phyloP scores from a whole-genome alignment of 2,113 vertebrate species.

The Coreoperca whiteheadi region DNA sequence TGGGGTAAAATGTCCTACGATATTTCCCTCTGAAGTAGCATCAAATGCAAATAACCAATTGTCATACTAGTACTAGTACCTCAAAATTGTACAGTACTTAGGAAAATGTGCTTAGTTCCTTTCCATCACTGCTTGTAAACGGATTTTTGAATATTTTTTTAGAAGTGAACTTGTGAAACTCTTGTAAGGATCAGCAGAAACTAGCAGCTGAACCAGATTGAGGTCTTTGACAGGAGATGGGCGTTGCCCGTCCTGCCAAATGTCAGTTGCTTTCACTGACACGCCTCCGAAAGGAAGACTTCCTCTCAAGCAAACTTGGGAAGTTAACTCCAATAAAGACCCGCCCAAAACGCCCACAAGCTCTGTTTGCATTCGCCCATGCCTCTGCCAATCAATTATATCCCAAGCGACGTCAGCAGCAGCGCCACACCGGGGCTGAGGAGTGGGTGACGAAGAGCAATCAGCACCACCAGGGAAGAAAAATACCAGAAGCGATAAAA shows the following conservation, averaged over 20 bases:
- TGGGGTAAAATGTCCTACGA: not conserved
- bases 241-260: constrained; percentile 79
- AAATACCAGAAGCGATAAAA: constrained; percentile 67
- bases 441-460: constrained; percentile 78
- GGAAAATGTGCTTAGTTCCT: not conserved
- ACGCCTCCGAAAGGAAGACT: constrained; percentile 73
- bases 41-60: not conserved
- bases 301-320: constrained; percentile 78
- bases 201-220: not conserved
- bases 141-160: not conserved
- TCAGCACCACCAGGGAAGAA: constrained; percentile 65
- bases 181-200: not conserved
- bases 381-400: constrained; percentile 61
- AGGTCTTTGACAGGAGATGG: constrained; percentile 77
- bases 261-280: constrained; percentile 60
- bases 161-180: not conserved
- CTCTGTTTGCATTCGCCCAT: constrained; percentile 59
- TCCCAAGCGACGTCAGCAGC: constrained; percentile 69
- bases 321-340: constrained; percentile 4
- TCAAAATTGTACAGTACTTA: not conserved
- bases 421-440: constrained; percentile 73
- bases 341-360: constrained; percentile 38
- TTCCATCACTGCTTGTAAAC: not conserved
- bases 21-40: not conserved
- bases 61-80: not conserved